These are phyloP conservation scores for Tenthredo amoena DNA, from an alignment of 2,888 invertebrate species.

Conservation along the genomic window DNA sequence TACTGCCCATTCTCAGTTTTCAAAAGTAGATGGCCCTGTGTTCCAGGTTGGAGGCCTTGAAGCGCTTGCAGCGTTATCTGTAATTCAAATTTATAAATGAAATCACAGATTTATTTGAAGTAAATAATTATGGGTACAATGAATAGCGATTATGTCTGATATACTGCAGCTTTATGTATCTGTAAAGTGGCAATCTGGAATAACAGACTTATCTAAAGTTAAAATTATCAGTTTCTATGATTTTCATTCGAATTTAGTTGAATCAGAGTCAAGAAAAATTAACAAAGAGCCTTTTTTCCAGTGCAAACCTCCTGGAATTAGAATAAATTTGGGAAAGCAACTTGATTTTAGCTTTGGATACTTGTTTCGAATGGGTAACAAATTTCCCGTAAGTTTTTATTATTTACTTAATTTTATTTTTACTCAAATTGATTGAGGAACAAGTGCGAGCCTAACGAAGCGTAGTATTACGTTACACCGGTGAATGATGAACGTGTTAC, in stretches of 20 bases:
- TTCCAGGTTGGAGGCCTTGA: slow-evolving; percentile 89
- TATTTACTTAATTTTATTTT: neutral
- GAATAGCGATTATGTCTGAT: neutral
- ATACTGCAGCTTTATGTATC: neutral
- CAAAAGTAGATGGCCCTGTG: slow-evolving; percentile 93
- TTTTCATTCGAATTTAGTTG: neutral
- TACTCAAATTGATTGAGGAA: neutral
- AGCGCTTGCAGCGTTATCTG: slow-evolving; percentile 94
- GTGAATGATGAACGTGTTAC: neutral
- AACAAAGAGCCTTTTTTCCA: too few relatives aligned
- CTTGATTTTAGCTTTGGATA: too few relatives aligned
- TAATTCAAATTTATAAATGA: slow-evolving; percentile 70
- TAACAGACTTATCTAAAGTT: neutral
- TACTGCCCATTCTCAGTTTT: slow-evolving; percentile 98
- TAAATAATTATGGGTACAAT: neutral
- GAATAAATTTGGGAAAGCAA: too few relatives aligned
- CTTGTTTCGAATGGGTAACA: too few relatives aligned
- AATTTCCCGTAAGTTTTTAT: neutral
- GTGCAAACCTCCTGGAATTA: too few relatives aligned
- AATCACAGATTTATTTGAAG: neutral
- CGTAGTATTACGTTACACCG: neutral
- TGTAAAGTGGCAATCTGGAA: neutral
- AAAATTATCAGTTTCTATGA: neutral
- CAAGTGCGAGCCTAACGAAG: neutral
- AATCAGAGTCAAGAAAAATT: too few relatives aligned